Evolutionary conservation across 1,140 invertebrate genomes (phyloP).

Genomic region (Aporrectodea caliginosa): DNA sequence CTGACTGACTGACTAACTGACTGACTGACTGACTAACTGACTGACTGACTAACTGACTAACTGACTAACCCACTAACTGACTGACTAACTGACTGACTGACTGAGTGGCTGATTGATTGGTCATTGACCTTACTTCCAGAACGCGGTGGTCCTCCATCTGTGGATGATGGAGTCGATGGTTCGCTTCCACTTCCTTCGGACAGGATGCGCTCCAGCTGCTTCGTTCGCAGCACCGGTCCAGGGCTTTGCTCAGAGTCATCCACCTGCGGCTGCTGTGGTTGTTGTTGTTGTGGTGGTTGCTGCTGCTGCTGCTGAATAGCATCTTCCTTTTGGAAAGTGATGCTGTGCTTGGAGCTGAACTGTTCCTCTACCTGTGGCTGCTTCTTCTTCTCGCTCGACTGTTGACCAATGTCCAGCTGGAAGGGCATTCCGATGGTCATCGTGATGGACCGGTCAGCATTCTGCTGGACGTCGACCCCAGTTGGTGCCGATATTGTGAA

Average conservation of each 20-base stretch:
- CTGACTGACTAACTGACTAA: too few relatives aligned
- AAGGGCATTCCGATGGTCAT: conserved; percentile 17
- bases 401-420: neutral
- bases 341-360: too few relatives aligned
- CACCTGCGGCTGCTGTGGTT: too few relatives aligned
- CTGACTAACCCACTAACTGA: too few relatives aligned
- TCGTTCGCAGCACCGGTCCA: neutral
- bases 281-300: too few relatives aligned
- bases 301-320: too few relatives aligned
- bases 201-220: neutral
- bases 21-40: too few relatives aligned
- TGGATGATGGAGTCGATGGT: neutral
- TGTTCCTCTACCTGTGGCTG: neutral
- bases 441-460: conserved; percentile 23
- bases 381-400: neutral
- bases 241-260: too few relatives aligned
- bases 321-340: too few relatives aligned
- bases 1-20: too few relatives aligned
- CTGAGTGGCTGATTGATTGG: neutral
- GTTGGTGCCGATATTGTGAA: neutral
- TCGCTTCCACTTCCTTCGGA: neutral
- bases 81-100: too few relatives aligned
- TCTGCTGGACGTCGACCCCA: conserved; percentile 24
- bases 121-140: neutral
- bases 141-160: neutral